Conservation (phyloP, 2,113 vertebrate species). For the Centropristis striata region DNA sequence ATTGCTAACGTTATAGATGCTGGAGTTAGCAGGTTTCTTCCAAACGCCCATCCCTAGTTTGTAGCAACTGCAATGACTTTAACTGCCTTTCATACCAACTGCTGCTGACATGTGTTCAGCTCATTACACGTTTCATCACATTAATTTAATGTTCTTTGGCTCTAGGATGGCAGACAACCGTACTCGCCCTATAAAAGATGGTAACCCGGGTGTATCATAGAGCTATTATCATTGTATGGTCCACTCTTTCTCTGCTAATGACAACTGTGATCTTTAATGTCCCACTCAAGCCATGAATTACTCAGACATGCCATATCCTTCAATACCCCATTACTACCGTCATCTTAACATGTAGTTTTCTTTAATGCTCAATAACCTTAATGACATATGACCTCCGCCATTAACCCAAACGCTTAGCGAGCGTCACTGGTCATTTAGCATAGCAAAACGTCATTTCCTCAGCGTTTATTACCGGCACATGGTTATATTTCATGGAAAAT, state of each 20-base stretch:
- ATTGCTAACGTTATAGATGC: no score
- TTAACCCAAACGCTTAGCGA: constrained; percentile 63
- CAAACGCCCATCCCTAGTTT: no score
- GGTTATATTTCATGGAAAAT: constrained; percentile 49
- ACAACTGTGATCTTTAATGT: constrained; percentile 54
- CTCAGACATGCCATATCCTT: constrained; percentile 41
- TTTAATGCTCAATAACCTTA: constrained; percentile 70
- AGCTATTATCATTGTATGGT: constrained; percentile 36
- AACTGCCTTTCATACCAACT: constrained; percentile 25
- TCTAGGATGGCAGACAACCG: background rate
- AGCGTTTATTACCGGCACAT: constrained; percentile 37
- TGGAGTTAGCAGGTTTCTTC: no score
- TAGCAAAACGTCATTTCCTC: constrained; percentile 51
- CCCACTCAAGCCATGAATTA: constrained; percentile 38
- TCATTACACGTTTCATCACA: constrained; percentile 26
- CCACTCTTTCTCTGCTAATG: constrained; percentile 50
- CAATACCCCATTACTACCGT: constrained; percentile 49
- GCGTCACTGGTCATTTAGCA: constrained; percentile 59
- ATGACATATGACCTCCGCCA: constrained; percentile 64
- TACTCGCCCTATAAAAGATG: constrained; percentile 28
- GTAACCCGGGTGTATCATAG: constrained; percentile 28
- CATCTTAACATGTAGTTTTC: constrained; percentile 48
- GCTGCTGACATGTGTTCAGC: constrained; percentile 5
- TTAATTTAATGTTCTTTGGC: constrained; percentile 28
- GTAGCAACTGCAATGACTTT: constrained; percentile 11